These are phyloP conservation scores for Ptychoptera albimana DNA, from an alignment of 2,888 invertebrate genomes.

Conservation along the genomic window DNA sequence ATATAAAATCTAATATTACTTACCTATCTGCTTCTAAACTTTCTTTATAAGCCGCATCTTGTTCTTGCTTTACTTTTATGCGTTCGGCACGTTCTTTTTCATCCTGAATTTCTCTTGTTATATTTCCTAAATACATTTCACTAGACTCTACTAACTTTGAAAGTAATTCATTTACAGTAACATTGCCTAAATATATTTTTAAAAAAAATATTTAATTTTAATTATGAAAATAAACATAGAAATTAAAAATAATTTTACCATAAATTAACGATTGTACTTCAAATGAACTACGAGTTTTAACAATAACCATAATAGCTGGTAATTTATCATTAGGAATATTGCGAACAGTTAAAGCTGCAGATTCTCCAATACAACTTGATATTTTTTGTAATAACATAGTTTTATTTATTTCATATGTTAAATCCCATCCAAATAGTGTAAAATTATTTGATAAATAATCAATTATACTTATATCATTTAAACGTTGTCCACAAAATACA, in stretches of 20 bases:
- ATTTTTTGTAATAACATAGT: slow-evolving; percentile 64
- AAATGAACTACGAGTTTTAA: slow-evolving; percentile 72
- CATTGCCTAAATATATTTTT: slow-evolving; percentile 47
- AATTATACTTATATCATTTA: slow-evolving; percentile 82
- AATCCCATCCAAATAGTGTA: slow-evolving; percentile 94
- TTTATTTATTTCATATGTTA: slow-evolving; percentile 76
- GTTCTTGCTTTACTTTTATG: slow-evolving; percentile 80
- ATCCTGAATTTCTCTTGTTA: slow-evolving; percentile 58
- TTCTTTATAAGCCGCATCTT: slow-evolving; percentile 83
- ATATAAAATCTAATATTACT: no score
- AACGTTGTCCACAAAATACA: slow-evolving; percentile 89
- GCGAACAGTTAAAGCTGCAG: slow-evolving; percentile 70
- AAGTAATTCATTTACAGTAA: slow-evolving; percentile 76
- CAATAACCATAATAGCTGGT: slow-evolving; percentile 79
- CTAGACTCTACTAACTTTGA: slow-evolving; percentile 74
- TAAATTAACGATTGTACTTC: slow-evolving; percentile 84
- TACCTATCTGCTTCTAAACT: slow-evolving; percentile 47
- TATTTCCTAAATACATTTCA: slow-evolving; percentile 67
- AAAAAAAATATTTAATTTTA: neutral
- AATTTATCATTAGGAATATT: slow-evolving; percentile 67
- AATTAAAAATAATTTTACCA: slow-evolving; percentile 35
- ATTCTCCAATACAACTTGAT: slow-evolving; percentile 58
- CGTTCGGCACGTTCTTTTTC: slow-evolving; percentile 81
- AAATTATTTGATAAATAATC: slow-evolving; percentile 82
- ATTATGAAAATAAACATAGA: no score